These are phyloP conservation scores for Synaphobranchus kaupii DNA, from an alignment of 2,797 vertebrate species.

Conservation along the genomic window DNA sequence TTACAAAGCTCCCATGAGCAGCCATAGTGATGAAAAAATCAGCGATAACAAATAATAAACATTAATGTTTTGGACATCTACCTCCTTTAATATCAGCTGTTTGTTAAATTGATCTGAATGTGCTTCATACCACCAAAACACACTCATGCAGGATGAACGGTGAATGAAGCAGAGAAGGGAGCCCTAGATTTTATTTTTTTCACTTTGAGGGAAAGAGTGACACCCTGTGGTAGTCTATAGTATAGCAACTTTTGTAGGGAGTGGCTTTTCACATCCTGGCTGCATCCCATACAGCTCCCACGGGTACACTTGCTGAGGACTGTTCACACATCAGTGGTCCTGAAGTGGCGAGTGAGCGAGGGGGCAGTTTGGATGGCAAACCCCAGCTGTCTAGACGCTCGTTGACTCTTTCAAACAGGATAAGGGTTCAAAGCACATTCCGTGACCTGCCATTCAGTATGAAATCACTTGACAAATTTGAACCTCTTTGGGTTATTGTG, in stretches of 20 bases:
- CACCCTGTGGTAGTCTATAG: conserved; percentile 12
- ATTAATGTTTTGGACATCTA: not conserved
- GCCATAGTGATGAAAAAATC: not conserved
- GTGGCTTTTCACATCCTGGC: not conserved
- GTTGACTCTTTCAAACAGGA: not conserved
- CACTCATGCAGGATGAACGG: not conserved
- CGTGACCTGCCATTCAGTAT: not conserved
- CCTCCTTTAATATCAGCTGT: not conserved
- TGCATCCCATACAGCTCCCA: not conserved
- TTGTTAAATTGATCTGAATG: conserved; percentile 8
- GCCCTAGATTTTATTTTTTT: not conserved
- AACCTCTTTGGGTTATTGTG: not conserved
- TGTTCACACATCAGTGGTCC: conserved; percentile 4
- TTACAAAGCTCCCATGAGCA: not conserved
- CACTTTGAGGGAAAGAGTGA: conserved; percentile 17
- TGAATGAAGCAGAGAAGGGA: not conserved
- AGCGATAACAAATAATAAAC: not conserved
- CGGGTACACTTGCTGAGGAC: not conserved
- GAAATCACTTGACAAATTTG: not conserved
- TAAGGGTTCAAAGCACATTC: not conserved
- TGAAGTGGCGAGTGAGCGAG: not conserved
- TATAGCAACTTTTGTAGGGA: not conserved
- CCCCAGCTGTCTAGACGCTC: not conserved
- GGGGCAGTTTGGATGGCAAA: not conserved
- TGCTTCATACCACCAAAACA: not conserved